These are phyloP conservation scores for Rhodeus uyekii DNA, from an alignment of 2,797 vertebrate species.

Conservation along the genomic window DNA sequence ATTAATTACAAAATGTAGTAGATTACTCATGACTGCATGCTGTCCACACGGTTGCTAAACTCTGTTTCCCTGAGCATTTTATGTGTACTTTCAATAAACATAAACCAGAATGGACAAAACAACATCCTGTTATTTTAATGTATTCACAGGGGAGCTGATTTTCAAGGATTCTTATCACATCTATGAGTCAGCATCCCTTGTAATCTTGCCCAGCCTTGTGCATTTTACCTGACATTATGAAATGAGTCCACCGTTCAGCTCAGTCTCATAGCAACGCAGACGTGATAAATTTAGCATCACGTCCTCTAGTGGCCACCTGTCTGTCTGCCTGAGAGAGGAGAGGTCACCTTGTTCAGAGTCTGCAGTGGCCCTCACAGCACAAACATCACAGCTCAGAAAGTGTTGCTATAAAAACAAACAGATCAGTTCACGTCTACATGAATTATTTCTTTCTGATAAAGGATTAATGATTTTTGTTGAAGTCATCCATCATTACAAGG, in stretches of 20 bases:
- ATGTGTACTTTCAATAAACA: neutral
- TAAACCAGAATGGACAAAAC: neutral
- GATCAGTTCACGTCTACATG: neutral
- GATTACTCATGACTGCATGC: neutral
- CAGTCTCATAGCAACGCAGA: constrained; percentile 53
- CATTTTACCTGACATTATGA: constrained; percentile 29
- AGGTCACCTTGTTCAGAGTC: constrained; percentile 47
- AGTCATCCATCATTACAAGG: neutral
- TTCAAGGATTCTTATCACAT: neutral
- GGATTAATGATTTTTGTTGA: neutral
- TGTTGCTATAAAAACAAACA: neutral
- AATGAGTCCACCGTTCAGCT: constrained; percentile 27
- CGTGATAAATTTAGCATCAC: constrained; percentile 32
- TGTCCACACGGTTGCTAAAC: neutral
- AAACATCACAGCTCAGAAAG: neutral
- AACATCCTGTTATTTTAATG: neutral
- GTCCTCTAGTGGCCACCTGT: constrained; percentile 48
- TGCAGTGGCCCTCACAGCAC: neutral
- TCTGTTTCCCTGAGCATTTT: too few species aligned
- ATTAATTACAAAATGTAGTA: neutral
- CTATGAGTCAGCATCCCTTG: constrained; percentile 33
- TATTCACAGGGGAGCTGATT: neutral
- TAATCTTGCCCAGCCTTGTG: constrained; percentile 13
- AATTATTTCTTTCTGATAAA: neutral
- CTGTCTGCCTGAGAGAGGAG: constrained; percentile 1